Evolutionary conservation across 2,797 vertebrate species (phyloP), one percentile per base, ranked within the genome.

Genomic region (Onychomys leucogaster): DNA sequence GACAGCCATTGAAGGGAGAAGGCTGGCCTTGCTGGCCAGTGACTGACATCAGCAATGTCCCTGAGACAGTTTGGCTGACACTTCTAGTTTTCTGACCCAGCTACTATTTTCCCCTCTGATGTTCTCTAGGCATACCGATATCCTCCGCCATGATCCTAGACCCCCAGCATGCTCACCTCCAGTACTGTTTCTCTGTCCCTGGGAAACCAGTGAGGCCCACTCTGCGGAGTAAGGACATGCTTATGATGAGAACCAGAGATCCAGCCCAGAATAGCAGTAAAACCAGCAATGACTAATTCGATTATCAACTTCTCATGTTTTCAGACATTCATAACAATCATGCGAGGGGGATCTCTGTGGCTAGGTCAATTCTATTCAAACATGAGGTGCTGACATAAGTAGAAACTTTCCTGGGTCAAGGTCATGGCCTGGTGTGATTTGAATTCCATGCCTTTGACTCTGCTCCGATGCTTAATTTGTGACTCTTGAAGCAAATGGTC

Each of bases 141-240:
- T 65, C 2, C 23, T 65, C n/a, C 27, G 3, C n/a, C 17, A 17
- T 16, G 0, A 71, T 27, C 2, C 23, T 84, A 23, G 3, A 29
- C 2, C 49, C 7, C 59, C 46, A 6, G 34, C n/a, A 41, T 0
- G 0, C 37, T 91, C 46, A 59, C 4, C 12, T 73, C 16, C 3
- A 17, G 11, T 43, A 46, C 1, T 0, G 2, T 21, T 67, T 29
- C 3, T 83, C 23, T 59, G 5, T 75, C 1, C 11, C 34, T 19
- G 23, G 0, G 57, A 80, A 84, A 59, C 80, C 69, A 37, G 12
- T 27, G 14, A 14, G 71, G 46, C 12, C 27, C 0, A 49, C 43
- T 81, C 46, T 46, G 37, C 41, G 14, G 14, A 11, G 11, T 61
- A 43, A 46, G 27, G 16, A 80, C 57, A 16, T 17, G 3, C 23